A percentile compares a stretch with the other conserved stretches of the same genome.
phyloP scores from a whole-genome alignment of 2,888 invertebrate species.

The Parnassius glacialis region DNA sequence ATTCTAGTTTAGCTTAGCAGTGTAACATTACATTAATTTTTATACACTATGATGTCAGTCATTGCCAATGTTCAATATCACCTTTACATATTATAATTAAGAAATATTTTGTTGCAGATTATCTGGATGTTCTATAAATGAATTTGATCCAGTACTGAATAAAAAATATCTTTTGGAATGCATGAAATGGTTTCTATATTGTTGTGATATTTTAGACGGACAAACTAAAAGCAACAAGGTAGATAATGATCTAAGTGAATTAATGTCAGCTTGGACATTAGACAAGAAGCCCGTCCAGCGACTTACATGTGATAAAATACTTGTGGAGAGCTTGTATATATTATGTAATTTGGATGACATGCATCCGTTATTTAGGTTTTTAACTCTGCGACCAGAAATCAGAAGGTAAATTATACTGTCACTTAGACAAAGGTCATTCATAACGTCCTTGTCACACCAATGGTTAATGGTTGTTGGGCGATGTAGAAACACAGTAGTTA shows the following conservation, averaged over 20 bases:
- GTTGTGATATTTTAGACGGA: constrained; percentile 75
- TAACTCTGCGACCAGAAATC: constrained; percentile 60
- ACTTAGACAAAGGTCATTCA: not conserved
- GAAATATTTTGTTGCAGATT: constrained; percentile 68
- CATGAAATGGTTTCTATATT: constrained; percentile 82
- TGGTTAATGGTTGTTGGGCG: too few species aligned
- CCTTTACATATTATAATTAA: not conserved
- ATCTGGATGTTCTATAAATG: constrained; percentile 75
- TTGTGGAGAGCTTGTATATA: constrained; percentile 85
- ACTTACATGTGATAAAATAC: constrained; percentile 57
- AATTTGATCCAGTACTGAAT: constrained; percentile 86
- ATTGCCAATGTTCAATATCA: too few species aligned
- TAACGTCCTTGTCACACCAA: too few species aligned
- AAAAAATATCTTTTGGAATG: constrained; percentile 86
- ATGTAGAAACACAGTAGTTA: too few species aligned
- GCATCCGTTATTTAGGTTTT: constrained; percentile 77
- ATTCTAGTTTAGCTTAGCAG: too few species aligned
- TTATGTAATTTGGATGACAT: constrained; percentile 83
- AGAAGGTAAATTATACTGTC: constrained; percentile 60
- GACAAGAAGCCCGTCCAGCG: constrained; percentile 31
- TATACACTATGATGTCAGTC: too few species aligned
- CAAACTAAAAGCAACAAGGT: constrained; percentile 25
- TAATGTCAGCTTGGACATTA: constrained; percentile 30
- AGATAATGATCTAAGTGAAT: constrained; percentile 32
- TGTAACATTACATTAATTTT: too few species aligned